A percentile compares a stretch with the other conserved stretches of the same genome.
Evolutionary conservation across 2,113 vertebrate genomes (phyloP).

Genomic region (Entosphenus tridentatus): DNA sequence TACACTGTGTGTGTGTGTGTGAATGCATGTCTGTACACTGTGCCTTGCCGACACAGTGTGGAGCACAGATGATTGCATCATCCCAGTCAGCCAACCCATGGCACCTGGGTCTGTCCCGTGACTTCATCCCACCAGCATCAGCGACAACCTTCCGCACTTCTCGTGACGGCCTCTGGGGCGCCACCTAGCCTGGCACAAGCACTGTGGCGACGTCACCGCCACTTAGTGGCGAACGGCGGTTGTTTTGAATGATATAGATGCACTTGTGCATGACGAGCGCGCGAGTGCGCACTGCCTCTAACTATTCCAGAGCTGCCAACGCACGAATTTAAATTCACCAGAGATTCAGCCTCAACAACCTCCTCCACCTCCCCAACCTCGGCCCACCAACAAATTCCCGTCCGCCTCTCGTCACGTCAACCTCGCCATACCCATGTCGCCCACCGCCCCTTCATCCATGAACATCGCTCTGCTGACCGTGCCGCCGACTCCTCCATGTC

Average conservation of each 20-base stretch:
- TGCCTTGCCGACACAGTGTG: not conserved
- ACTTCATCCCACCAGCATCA: not conserved
- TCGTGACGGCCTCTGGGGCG: not conserved
- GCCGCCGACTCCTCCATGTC: conserved; percentile 54
- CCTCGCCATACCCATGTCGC: not conserved
- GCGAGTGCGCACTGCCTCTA: too few relatives aligned
- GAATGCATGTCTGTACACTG: not conserved
- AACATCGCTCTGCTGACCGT: conserved; percentile 62
- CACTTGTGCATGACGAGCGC: too few relatives aligned
- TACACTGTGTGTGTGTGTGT: not conserved
- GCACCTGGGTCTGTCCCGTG: not conserved
- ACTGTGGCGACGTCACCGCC: too few relatives aligned
- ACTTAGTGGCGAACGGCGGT: too few relatives aligned
- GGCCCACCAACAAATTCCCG: not conserved
- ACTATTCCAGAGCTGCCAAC: not conserved
- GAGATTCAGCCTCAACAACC: conserved; percentile 1
- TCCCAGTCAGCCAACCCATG: not conserved
- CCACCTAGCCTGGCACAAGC: too few relatives aligned
- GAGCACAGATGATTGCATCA: not conserved
- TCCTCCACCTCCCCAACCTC: not conserved
- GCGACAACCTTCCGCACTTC: not conserved
- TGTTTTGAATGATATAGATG: too few relatives aligned
- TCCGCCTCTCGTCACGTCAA: too few relatives aligned
- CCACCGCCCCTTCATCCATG: conserved; percentile 26
- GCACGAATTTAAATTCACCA: not conserved